These are phyloP conservation scores for Columba livia DNA, from an alignment of 2,113 vertebrate genomes.

Conservation along the genomic window DNA sequence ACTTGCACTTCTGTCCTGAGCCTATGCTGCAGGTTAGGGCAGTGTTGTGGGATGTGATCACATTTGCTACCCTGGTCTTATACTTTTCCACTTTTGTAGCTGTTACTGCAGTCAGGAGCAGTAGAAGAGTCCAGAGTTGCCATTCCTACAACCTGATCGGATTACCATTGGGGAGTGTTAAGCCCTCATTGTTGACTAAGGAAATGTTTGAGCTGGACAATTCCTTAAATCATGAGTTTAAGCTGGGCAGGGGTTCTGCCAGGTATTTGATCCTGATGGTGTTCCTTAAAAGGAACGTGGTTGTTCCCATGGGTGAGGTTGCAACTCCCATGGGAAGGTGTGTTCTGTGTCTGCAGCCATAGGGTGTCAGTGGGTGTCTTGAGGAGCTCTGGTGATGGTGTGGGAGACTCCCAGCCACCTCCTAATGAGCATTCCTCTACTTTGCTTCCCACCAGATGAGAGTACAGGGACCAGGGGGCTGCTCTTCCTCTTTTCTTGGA, in stretches of 20 bases:
- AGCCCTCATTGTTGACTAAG: neutral
- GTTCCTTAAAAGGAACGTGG: neutral
- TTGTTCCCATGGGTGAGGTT: neutral
- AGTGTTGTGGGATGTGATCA: neutral
- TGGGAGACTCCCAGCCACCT: neutral
- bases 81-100: neutral
- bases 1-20: neutral
- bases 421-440: neutral
- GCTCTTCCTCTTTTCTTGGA: neutral
- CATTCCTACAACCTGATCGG: neutral
- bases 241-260: neutral
- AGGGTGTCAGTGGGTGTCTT: neutral
- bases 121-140: neutral
- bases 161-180: neutral
- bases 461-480: neutral
- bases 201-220: neutral
- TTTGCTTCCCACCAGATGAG: neutral
- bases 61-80: neutral
- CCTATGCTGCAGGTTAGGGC: neutral
- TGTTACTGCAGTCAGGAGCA: neutral
- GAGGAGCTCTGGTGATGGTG: neutral
- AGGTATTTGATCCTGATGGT: neutral
- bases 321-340: neutral
- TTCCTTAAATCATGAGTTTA: neutral
- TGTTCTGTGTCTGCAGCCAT: neutral